Percentiles rank a stretch among this genome's conserved stretches.
These are phyloP conservation scores for Stratiolaelaps scimitus DNA, from an alignment of 1,140 invertebrate genomes.

Conservation along the genomic window DNA sequence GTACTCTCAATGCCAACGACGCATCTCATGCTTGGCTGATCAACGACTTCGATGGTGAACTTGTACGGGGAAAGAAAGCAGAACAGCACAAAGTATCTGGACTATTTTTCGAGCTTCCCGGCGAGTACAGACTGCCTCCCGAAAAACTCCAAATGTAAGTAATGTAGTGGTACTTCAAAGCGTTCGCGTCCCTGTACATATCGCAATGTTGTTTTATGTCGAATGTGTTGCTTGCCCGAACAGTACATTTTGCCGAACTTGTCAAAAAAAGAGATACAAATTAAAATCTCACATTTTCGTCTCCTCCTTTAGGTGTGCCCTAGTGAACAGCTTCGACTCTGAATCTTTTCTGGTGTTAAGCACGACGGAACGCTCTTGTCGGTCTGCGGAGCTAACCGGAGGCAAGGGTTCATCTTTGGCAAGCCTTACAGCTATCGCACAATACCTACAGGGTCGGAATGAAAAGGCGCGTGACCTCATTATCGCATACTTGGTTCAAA, in stretches of 20 bases:
- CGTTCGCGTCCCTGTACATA: neutral
- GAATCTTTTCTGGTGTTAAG: neutral
- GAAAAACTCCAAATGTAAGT: neutral
- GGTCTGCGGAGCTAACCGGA: neutral
- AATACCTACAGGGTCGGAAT: neutral
- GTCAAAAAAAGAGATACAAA: neutral
- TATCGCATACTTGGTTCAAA: neutral
- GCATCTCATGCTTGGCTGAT: too few relatives aligned
- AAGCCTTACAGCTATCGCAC: neutral
- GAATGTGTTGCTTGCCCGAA: too few relatives aligned
- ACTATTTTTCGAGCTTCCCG: too few relatives aligned
- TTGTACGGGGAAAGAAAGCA: neutral
- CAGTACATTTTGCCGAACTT: neutral
- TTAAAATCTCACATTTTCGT: neutral
- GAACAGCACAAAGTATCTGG: slow-evolving; percentile 2
- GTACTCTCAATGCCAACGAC: too few relatives aligned
- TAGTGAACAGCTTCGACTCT: neutral
- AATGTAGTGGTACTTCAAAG: neutral
- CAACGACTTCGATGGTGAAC: neutral
- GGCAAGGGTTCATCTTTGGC: neutral
- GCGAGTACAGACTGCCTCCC: neutral
- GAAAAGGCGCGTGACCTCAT: neutral
- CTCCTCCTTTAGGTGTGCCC: neutral
- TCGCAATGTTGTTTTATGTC: neutral
- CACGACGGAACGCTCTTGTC: neutral